Evolutionary conservation across 2,113 vertebrate species (phyloP), one percentile per base, ranked within the genome.

Genomic region (Emydocephalus ijimae): DNA sequence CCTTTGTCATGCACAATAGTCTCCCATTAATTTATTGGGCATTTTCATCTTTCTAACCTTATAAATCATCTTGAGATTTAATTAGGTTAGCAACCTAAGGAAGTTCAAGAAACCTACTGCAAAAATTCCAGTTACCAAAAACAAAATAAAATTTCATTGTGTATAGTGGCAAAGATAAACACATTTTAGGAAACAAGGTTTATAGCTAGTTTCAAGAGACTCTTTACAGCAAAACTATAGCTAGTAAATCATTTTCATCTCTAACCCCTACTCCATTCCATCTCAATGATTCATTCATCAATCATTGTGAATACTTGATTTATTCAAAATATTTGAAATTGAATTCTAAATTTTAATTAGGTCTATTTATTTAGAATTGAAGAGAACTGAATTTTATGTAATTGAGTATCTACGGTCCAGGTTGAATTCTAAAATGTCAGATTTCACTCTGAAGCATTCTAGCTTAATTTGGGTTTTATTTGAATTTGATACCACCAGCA

Each of bases 21-120:
- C 3, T 89, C 18, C 85, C 93, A 90, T 61, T 90, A 91, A 92
- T 96, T 95, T 95, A 96, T 94, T 94, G 95, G 95, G n/a, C 52
- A 24, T 91, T 91, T 88, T 43, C 39, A 93, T 69, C 89, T 94
- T 95, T 90, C 48, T 87, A 69, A 92, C 89, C 94, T 93, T 54
- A 94, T 85, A 89, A 94, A 95, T 95, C 93, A 94, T 96, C 93
- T 54, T 55, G 90, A 95, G 95, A 15, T 96, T 97, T 96, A 95
- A 95, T 96, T 95, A 96, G 88, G 52, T 64, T 92, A 93, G n/a
- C 92, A 88, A 90, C 91, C 92, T 94, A 59, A 93, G n/a, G 91
- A 91, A 94, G 92, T 93, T 89, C 61, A 91, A 91, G 61, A 93
- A 92, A 93, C 14, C 56, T 87, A 9, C 89, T 87, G 86, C 18